Base-by-base conservation (phyloP, 1,140 invertebrate species). In the Holcopasites calliopsidis region DNA sequence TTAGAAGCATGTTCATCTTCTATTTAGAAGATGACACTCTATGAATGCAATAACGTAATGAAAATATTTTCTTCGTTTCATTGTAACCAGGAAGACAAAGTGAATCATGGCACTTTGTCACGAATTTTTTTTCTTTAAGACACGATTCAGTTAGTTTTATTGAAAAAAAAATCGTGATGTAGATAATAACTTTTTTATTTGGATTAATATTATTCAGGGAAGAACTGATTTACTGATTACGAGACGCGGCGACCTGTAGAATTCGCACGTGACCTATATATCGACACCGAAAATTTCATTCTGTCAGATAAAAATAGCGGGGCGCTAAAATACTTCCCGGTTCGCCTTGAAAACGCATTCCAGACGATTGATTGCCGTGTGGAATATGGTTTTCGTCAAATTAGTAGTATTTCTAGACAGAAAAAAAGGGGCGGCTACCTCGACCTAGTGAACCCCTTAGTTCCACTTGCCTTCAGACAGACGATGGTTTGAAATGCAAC, bases 331-430 rank as follows among this genome's bases (percentile, higher is more conserved):
- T 70, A 74, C 58, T 79, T 81, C 64, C 60, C 73, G 38, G 42
- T 66, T 83, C 55, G 72, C 83, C 83, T 85, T 85, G 83, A 84
- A 84, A 84, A 66, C 50, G 40, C 35, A 35, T 84, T 47, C 50
- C 64, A 5, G 35, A 18, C 38, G 42, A 54, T 47, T 70, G 70
- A 83, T 82, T 74, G 18, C 16, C 10, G n/a, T n/a, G 6, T 4
- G 18, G 3, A 1, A 0, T 4, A 2, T 0, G 2, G 3, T 11
- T 8, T 58, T 28, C 3, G 4, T 7, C 1, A 2, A 58, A 21
- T 13, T 21, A 10, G n/a, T 10, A 5, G 0, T 2, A 21, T 13
- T 18, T 7, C 1, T 5, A 11, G 2, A 10, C 4, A 21, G 21
- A 1, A 7, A 21, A 3, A 33, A 5, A 10, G 28, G 35, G 13